Evolutionary conservation across 2,113 vertebrate genomes (phyloP).

Genomic region (Mustela nigripes): DNA sequence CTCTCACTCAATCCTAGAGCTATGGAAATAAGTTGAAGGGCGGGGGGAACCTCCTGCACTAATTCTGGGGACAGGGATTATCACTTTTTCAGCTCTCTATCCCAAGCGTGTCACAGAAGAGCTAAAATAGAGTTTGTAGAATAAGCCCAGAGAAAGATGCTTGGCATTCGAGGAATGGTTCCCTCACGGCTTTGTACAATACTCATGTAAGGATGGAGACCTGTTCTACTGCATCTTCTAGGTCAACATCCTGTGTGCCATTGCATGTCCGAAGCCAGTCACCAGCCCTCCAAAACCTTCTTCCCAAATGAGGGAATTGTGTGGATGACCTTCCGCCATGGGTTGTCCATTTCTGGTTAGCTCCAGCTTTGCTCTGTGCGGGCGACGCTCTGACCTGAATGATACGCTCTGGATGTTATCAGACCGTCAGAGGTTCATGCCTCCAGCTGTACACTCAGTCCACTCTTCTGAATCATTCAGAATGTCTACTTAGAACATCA

Average conservation of each 20-base stretch:
- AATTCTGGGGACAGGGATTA: too few species aligned
- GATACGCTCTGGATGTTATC: background rate
- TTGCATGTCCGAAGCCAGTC: background rate
- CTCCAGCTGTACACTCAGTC: too few species aligned
- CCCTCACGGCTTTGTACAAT: background rate
- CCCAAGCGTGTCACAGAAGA: background rate
- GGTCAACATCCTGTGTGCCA: background rate
- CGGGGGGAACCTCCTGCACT: fast-evolving
- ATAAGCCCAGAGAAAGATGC: background rate
- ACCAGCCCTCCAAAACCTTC: background rate
- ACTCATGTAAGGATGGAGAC: background rate
- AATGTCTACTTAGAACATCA: background rate
- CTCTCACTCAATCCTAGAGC: background rate
- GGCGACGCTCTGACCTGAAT: background rate
- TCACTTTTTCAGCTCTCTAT: background rate
- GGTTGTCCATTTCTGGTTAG: background rate
- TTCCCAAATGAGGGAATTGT: background rate
- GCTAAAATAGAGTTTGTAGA: background rate
- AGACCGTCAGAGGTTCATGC: background rate
- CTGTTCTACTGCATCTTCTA: background rate
- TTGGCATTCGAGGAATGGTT: background rate
- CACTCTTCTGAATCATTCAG: background rate
- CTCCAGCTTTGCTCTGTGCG: background rate
- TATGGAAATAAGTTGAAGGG: background rate
- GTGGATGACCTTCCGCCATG: background rate